Evolutionary conservation across 2,113 vertebrate species (phyloP), one percentile per base, ranked within the genome.

Genomic region (Gymnorhina tibicen): DNA sequence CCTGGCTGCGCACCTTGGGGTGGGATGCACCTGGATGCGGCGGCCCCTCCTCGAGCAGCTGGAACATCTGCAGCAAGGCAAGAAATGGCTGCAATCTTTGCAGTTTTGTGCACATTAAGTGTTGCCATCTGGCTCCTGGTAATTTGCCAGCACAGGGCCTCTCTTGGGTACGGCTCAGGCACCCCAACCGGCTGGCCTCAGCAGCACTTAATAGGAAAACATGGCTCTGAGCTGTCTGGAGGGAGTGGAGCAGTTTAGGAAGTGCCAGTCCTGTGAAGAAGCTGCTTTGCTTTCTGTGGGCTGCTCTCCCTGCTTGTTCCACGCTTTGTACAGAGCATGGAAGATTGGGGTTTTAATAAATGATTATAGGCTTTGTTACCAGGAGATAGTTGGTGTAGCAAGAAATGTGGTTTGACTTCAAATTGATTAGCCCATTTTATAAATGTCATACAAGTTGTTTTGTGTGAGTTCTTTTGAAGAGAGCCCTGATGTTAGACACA

Each of bases 341-440:
- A 95, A 97, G 97, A 97, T 97, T 89, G 94, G 97, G 92, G 89
- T 97, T 98, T 98, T 98, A 98, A 98, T 98, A 97, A 98, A 98
- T 98, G 93, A 97, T 98, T 97, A 96, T 96, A 97, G 32, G 74
- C 95, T 98, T 97, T 97, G 97, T 98, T 97, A 97, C 96, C 84
- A 91, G 76, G 92, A 98, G 96, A 97, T 97, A 97, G 96, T 95
- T 97, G 95, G 96, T 97, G 96, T 97, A 84, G 89, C 94, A 97
- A 97, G 97, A 97, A 98, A 95, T 97, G 97, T 52, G 95, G 94
- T 98, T 98, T 97, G 97, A 97, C 98, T 98, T 98, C 94, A 98
- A 96, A 98, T 98, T 97, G 98, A 98, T 98, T 98, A 98, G 96
- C 95, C 86, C 93, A 92, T 98, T 98, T 98, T 97, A 98, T 98